A percentile compares a stretch with the other conserved stretches of the same genome.
Conservation (phyloP, 2,113 vertebrate genomes). For the Macroglossus sobrinus region DNA sequence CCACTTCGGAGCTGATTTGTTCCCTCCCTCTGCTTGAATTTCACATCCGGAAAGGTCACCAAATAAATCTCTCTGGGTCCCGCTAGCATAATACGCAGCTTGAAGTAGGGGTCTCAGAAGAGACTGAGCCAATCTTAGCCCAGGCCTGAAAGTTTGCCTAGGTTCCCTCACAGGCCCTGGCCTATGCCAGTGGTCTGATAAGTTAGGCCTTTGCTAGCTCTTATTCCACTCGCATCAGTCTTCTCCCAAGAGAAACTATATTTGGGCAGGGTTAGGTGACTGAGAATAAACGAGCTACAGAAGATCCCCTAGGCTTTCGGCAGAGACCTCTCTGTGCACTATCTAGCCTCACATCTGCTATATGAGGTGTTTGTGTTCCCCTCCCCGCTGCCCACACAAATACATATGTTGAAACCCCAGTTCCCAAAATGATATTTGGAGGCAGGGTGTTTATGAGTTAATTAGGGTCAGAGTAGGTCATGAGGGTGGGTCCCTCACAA, state of each 20-base stretch:
- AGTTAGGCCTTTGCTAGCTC: not conserved
- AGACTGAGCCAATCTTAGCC: not conserved
- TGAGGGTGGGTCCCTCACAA: not conserved
- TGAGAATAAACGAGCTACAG: not conserved
- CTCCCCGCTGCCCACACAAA: too few relatives aligned
- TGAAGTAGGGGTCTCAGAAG: constrained; percentile 14
- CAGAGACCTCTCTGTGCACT: not conserved
- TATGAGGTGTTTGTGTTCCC: not conserved
- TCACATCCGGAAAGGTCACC: constrained; percentile 58
- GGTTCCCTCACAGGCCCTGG: not conserved
- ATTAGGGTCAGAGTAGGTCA: not conserved
- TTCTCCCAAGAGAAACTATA: not conserved
- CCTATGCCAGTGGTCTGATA: not conserved
- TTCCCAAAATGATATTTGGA: not conserved
- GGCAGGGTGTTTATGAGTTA: not conserved
- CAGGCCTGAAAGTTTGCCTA: not conserved
- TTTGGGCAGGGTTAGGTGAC: not conserved
- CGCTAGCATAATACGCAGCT: not conserved
- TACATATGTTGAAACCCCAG: not conserved
- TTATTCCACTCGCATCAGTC: not conserved
- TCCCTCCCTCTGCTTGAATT: constrained; percentile 4
- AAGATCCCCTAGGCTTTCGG: not conserved
- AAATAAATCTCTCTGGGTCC: constrained; percentile 61
- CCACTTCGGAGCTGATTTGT: constrained; percentile 76
- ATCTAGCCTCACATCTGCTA: not conserved